These are phyloP conservation scores for Diarsia brunnea DNA, from an alignment of 2,888 invertebrate species.

Conservation along the genomic window DNA sequence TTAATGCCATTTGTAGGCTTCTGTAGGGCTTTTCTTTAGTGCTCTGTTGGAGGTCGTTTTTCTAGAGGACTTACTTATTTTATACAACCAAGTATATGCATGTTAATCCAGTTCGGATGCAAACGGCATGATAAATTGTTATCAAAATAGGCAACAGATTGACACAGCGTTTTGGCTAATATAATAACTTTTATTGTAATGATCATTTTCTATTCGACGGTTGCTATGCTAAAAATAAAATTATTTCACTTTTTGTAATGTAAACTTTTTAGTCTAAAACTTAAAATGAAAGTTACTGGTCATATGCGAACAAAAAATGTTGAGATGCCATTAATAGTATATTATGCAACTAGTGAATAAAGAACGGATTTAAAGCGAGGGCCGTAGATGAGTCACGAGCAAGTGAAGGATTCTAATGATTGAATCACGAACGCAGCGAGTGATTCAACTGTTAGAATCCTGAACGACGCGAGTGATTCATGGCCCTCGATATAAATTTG, in stretches of 20 bases:
- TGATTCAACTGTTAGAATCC: too few species aligned
- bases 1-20: constrained; percentile 23
- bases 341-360: too few species aligned
- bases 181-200: neutral
- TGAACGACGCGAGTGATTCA: too few species aligned
- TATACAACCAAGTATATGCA: neutral
- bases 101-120: neutral
- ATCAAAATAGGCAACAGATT: neutral
- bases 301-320: too few species aligned
- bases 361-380: too few species aligned
- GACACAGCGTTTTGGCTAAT: neutral
- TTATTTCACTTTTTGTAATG: neutral
- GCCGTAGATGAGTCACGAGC: too few species aligned
- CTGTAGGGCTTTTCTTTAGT: constrained; percentile 13
- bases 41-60: constrained; percentile 6
- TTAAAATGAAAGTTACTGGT: too few species aligned
- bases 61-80: neutral
- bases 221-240: neutral
- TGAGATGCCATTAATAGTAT: too few species aligned
- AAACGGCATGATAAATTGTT: neutral
- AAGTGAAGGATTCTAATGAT: too few species aligned
- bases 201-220: neutral
- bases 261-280: too few species aligned
- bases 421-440: too few species aligned
- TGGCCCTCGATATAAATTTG: too few species aligned